Base-by-base conservation (phyloP, 2,797 vertebrate species). In the Sebastes hubbsi region DNA sequence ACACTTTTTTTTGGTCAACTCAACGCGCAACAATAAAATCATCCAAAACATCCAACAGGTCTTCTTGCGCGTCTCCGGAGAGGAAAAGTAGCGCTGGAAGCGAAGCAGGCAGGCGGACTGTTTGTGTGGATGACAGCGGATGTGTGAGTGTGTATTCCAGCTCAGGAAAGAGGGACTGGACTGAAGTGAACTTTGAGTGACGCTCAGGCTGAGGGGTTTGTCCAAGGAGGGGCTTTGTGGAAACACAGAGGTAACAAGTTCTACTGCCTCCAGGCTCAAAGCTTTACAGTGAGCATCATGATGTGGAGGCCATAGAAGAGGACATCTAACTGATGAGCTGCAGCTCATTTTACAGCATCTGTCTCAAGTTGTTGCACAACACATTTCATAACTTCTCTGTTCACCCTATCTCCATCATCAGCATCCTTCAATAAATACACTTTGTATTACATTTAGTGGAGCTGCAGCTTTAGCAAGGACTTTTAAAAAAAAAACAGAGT, bases 131-230 rank as follows among this genome's bases (percentile, higher is more conserved):
- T 87, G 75, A 65, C 75, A 59, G 27, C 46, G 82, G 29, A 38
- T 78, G 81, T 61, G 72, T 63, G 72, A 24, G 77, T 85, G 88
- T 81, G 84, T 87, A 8, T 92, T 73, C 38, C 74, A 75, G 80
- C 20, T 76, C 13, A 71, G 59, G 58, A 73, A 87, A 63, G 6
- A 65, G 78, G 83, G 88, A 86, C 84, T 89, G 91, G 80, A 87
- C 91, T 78, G 80, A 87, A 90, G 89, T 89, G 86, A 92, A 90
- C 83, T 91, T 71, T 67, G 83, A 89, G 82, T 87, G 92, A 91
- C 90, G 91, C 89, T 83, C 65, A 18, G 65, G 65, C 78, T 34
- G 75, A 84, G 49, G 81, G 87, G 85, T 85, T 83, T 83, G 81
- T 86, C 76, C 78, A 24, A 82, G 91, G 91, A 92, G 91, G 92